These are phyloP conservation scores for Arenicola marina DNA, from an alignment of 2,888 invertebrate species.

Conservation along the genomic window DNA sequence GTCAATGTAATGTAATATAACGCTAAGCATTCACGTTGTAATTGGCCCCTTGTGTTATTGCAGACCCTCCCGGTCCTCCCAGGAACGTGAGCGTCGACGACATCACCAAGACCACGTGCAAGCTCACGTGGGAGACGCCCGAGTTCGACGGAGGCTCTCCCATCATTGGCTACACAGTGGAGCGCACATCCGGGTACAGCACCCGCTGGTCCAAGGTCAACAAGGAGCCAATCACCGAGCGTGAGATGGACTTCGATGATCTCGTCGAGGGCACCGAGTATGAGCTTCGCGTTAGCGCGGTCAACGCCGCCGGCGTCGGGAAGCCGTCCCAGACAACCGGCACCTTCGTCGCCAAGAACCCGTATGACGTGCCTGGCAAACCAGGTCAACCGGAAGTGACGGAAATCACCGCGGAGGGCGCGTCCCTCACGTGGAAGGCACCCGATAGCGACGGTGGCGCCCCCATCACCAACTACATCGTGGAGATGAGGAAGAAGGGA, in stretches of 20 bases:
- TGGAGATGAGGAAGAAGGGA: slow-evolving; percentile 38
- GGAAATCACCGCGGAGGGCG: slow-evolving; percentile 18
- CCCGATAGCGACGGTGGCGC: slow-evolving; percentile 59
- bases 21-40: too few species aligned
- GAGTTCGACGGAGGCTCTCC: slow-evolving; percentile 59
- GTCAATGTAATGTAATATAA: too few species aligned
- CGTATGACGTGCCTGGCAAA: slow-evolving; percentile 45
- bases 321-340: slow-evolving; percentile 42
- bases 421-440: slow-evolving; percentile 55
- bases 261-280: slow-evolving; percentile 54
- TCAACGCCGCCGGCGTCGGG: slow-evolving; percentile 55
- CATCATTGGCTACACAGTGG: slow-evolving; percentile 53
- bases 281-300: slow-evolving; percentile 57
- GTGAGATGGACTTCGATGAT: slow-evolving; percentile 38
- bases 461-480: slow-evolving; percentile 51
- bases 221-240: slow-evolving; percentile 30
- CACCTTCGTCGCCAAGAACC: slow-evolving; percentile 45
- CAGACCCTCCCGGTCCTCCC: slow-evolving; percentile 55
- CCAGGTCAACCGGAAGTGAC: slow-evolving; percentile 23
- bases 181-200: slow-evolving; percentile 48
- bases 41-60: too few species aligned
- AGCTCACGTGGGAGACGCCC: slow-evolving; percentile 61
- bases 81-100: slow-evolving; percentile 42
- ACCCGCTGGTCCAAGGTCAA: slow-evolving; percentile 47
- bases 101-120: slow-evolving; percentile 42